Base-by-base conservation (phyloP, 2,888 invertebrate genomes). In the Drosophila helvetica region DNA sequence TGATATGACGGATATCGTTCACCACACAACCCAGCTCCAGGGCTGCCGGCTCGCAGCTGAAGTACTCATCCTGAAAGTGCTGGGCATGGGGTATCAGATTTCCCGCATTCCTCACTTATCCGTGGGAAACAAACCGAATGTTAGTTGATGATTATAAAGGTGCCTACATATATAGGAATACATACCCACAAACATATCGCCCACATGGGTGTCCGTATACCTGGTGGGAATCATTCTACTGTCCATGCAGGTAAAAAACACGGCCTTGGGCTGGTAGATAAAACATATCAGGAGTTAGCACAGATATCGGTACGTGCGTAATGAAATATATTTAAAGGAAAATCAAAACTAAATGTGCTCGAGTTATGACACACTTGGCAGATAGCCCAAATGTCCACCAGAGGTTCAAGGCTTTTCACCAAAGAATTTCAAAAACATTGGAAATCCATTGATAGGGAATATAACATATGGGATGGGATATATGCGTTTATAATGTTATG, bases 241-340 rank as follows among this genome's bases (percentile, higher is more conserved):
- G 94, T 99, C 99, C 96, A 99, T 98, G 92, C 99, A 99, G 48
- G 98, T 98, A 93, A 99, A 98, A 93, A 99, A 97, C 73, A 99
- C 96, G 75, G 98, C 98, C 94, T 97, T 97, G 18, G 99, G 99
- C 97, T 99, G 93, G 91, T 94, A 94, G 91, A 82, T 78, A 77
- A 86, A 77, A 53, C 46, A 50, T 71, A 50, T 70, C 75, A 67
- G 46, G n/a, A 52, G 77, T 75, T 76, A 77, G 43, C 38, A 51
- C 33, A 69, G 50, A 72, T 74, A 75, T 33, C 15, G 68, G 42
- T 19, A 33, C n/a, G 51, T 25, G 48, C 17, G 38, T 50, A 22
- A 68, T 60, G 50, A 62, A 69, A 66, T 38, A 52, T 64, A 70
- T 61, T 63, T 46, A 25, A 55, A 58, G 53, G 56, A 48, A 48